Conservation (phyloP, 2,797 vertebrate genomes). For the Gymnoscopelus microlampas region DNA sequence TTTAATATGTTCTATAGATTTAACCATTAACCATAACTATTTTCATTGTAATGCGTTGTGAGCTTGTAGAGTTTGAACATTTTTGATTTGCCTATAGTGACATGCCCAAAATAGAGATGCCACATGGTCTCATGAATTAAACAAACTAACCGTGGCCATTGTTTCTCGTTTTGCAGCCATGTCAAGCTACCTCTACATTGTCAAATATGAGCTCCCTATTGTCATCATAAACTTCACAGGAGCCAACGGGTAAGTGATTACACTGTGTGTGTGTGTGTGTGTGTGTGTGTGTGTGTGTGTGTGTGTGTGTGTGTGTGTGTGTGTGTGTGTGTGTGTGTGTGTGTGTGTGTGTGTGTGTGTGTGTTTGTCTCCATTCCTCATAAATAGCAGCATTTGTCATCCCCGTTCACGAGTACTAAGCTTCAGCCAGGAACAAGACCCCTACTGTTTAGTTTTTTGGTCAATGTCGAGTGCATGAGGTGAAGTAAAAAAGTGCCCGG, state of each 20-base stretch:
- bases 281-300: background rate
- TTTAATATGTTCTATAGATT: background rate
- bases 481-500: conserved; percentile 6
- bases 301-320: background rate
- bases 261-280: background rate
- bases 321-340: background rate
- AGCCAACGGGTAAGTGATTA: conserved; percentile 82
- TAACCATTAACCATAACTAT: too few relatives aligned
- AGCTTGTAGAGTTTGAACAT: too few relatives aligned
- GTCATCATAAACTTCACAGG: conserved; percentile 91
- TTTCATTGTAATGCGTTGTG: too few relatives aligned
- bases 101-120: too few relatives aligned
- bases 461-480: background rate
- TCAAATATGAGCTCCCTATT: conserved; percentile 98
- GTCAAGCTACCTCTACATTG: conserved; percentile 99
- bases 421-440: too few relatives aligned
- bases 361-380: too few relatives aligned
- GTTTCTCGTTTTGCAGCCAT: conserved; percentile 86
- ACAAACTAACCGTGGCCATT: background rate
- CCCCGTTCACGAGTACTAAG: too few relatives aligned
- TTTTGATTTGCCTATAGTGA: too few relatives aligned
- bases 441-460: too few relatives aligned
- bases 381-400: too few relatives aligned
- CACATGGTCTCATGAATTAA: too few relatives aligned
- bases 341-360: background rate